Percentiles rank a stretch among this genome's conserved stretches.
phyloP scores from a whole-genome alignment of 1,140 invertebrate genomes.

The Chrysomallon squamiferum region DNA sequence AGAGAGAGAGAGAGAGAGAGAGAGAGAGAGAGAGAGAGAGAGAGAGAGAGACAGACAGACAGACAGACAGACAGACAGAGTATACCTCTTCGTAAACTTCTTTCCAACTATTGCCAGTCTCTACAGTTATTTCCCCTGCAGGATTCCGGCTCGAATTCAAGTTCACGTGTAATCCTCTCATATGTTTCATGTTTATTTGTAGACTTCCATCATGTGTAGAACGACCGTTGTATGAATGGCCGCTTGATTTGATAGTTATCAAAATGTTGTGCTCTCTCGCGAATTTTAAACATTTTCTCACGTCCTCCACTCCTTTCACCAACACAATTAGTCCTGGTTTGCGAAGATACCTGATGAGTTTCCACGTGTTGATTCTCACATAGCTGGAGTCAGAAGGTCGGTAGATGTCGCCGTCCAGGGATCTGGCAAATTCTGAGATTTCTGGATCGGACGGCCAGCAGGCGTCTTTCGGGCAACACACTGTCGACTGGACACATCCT shows the following conservation, averaged over 20 bases:
- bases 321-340: slow-evolving; percentile 10
- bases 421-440: no score
- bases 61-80: not conserved
- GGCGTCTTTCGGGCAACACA: no score
- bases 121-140: slow-evolving; percentile 25
- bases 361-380: not conserved
- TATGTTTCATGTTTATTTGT: slow-evolving; percentile 21
- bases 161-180: slow-evolving; percentile 24
- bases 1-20: not conserved
- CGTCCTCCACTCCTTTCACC: slow-evolving; percentile 17
- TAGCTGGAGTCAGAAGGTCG: not conserved
- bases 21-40: not conserved
- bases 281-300: slow-evolving; percentile 25
- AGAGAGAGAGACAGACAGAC: slow-evolving; percentile 2
- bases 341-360: not conserved
- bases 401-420: no score
- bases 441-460: no score
- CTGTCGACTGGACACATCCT: no score
- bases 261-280: slow-evolving; percentile 28
- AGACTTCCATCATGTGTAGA: slow-evolving; percentile 29
- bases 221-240: slow-evolving; percentile 36
- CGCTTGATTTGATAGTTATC: slow-evolving; percentile 31
- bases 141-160: slow-evolving; percentile 13
- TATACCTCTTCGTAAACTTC: slow-evolving; percentile 27
- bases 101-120: slow-evolving; percentile 28